Base-by-base conservation (phyloP, 2,888 invertebrate species). In the Drosophila anceps region DNA sequence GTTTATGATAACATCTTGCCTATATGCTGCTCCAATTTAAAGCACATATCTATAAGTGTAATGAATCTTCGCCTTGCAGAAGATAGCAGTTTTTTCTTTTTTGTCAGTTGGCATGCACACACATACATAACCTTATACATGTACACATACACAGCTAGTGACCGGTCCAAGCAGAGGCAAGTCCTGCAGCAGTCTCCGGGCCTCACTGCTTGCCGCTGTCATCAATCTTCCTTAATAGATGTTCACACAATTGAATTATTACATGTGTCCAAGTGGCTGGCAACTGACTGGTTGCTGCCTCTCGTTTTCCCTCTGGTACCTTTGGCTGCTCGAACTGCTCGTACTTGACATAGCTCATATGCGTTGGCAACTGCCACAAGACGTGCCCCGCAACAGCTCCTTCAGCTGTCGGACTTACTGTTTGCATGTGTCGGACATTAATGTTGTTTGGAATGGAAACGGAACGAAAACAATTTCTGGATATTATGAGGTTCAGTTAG, bases 151-250 rank as follows among this genome's bases (percentile, higher is more conserved):
- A 57, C 27, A 57, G 6, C 43, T 13, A 48, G 63, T 50, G 69
- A 27, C 53, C 69, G 58, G 46, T 15, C 43, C 51, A 59, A 33
- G 24, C 20, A 48, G 55, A 51, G 37, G 18, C 33, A 39, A 35
- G 50, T 66, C 64, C 29, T 54, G 39, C 46, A 35, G 50, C 67
- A 59, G 63, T 59, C 66, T 29, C 43, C 62, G 44, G 51, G 20
- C 54, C 55, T 55, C 63, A 48, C 63, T 68, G 59, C 58, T 37
- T 59, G 51, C 48, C 67, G 80, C 73, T 84, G 90, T 88, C 91
- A 91, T 91, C 91, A 91, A 91, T 91, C 91, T 91, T 91, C 83
- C 85, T 90, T 90, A 91, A 91, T 91, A 90, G 90, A 90, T 84
- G 83, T 90, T 90, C 86, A 87, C 84, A 90, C 91, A 91, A 90